Base-by-base conservation (phyloP, 1,140 invertebrate genomes). In the Neodiprion virginianus region DNA sequence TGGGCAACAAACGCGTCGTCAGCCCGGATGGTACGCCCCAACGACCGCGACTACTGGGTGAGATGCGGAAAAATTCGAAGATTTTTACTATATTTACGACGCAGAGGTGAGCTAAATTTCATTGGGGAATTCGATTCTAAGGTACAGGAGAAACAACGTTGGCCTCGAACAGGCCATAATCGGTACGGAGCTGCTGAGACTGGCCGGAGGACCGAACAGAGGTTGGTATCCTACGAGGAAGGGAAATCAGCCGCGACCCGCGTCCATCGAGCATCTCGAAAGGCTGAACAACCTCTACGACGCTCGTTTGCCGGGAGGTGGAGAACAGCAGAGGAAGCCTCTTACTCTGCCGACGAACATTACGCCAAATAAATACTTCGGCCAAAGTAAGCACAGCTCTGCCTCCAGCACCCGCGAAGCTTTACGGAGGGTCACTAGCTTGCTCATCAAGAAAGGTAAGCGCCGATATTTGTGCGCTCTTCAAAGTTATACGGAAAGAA, bases 361-460 rank as follows among this genome's bases (percentile, higher is more conserved):
- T 79, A 95, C 94, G 74, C 92, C 93, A 78, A 91, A 92, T 79
- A 95, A 95, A 87, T 96, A 95, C 89, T 94, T 95, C 89, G 93
- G 95, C 82, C 94, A 95, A 89, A 89, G 88, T 88, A 89, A 89
- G 87, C 88, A 89, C 87, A 88, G 86, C 87, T 87, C 87, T 79
- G 83, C 86, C 79, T 89, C 88, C 81, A 95, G 94, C 76, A 95
- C 95, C 49, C 91, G 94, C 80, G 95, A 95, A 87, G 94, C 95
- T 67, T 89, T 96, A 74, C 90, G 95, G 82, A 92, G 95, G 86
- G 95, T 96, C 80, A 96, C 94, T 83, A 95, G 94, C 90, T 92
- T 96, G 87, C 91, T 96, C 85, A 96, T 96, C 87, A 91, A 94
- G 84, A 95, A 95, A 93, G 93, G 93, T 94, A 89, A 90, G 89